A percentile compares a stretch with the other conserved stretches of the same genome.
Evolutionary conservation across 1,140 invertebrate species (phyloP).

Genomic region (Vanessa tameamea): DNA sequence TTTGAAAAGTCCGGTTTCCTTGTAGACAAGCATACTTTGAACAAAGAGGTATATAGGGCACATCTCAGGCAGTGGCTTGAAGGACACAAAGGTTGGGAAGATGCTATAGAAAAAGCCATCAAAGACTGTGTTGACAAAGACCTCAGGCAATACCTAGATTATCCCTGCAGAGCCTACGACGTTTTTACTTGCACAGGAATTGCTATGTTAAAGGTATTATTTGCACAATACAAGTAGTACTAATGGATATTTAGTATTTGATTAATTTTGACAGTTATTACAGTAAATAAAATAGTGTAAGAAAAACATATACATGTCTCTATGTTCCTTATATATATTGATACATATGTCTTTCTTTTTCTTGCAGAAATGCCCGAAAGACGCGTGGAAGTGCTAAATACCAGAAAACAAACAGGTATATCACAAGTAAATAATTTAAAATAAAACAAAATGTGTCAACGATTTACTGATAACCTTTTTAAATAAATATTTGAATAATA

Average conservation of each 20-base stretch:
- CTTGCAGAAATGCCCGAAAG: slow-evolving; percentile 68
- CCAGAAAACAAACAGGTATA: too few species aligned
- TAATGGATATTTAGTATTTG: too few species aligned
- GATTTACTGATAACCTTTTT: not conserved
- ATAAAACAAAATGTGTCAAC: too few species aligned
- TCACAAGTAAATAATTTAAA: not conserved
- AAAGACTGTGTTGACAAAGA: slow-evolving; percentile 66
- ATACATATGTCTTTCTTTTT: slow-evolving; percentile 17
- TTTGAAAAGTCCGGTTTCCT: slow-evolving; percentile 74
- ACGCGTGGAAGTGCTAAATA: slow-evolving; percentile 61
- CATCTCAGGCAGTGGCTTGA: slow-evolving; percentile 63
- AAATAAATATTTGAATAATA: too few species aligned
- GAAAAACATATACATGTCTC: too few species aligned
- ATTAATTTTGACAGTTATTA: too few species aligned
- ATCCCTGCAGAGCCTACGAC: slow-evolving; percentile 69
- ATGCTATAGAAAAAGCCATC: slow-evolving; percentile 63
- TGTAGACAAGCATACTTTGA: slow-evolving; percentile 57
- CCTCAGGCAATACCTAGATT: slow-evolving; percentile 64
- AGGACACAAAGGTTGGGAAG: slow-evolving; percentile 57
- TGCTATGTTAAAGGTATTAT: slow-evolving; percentile 69
- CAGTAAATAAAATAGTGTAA: not conserved
- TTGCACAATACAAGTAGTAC: too few species aligned
- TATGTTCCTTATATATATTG: too few species aligned
- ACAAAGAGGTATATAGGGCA: slow-evolving; percentile 62
- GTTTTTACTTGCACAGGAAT: slow-evolving; percentile 74